Base-by-base conservation (phyloP, 2,113 vertebrate genomes). In the Brachyhypopomus occidentalis region DNA sequence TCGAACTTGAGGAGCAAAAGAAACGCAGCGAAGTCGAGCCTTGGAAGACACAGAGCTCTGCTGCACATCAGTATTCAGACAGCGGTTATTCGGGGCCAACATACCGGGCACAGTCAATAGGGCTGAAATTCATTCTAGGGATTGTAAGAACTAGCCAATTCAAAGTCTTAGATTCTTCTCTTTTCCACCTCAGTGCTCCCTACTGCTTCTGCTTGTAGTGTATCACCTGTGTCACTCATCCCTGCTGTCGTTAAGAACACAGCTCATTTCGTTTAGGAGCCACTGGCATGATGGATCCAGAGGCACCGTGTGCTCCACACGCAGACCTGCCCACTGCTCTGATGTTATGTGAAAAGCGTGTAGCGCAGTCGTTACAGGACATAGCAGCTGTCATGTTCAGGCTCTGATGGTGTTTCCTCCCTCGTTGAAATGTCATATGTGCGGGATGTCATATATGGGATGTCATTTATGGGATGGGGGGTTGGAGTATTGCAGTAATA, bases 1-100 rank as follows among this genome's bases (percentile, higher is more conserved):
- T 91, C 90, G 88, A 90, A 91, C 88, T 89, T 86, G 89, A 90
- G 87, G 84, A 85, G 87, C 88, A 85, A 79, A 86, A 64, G 73
- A 78, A 75, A 83, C 25, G 45, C 55, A 79, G 55, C 30, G 76
- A 83, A 77, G 52, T 45, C 45, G 19, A 75, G 75, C 72, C 79
- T 87, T 34, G 2, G 52, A 70, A 77, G 63, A 88, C 85, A 82
- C 67, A 62, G 62, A 60, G 56, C 77, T 34, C 81, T 36, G 48
- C 78, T 60, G 22, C 20, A 80, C 84, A 89, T 79, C 86, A 86
- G 88, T 82, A 85, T 73, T 83, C 72, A 69, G 80, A 83, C 75
- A 48, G 78, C 59, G 75, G 87, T 87, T 82, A 87, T 86, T 56
- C 79, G 14, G 82, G 84, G 88, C 83, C 84, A 75, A 88, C 69